These are phyloP conservation scores for Zaprionus lachaisei DNA, from an alignment of 1,140 invertebrate genomes.

Conservation along the genomic window DNA sequence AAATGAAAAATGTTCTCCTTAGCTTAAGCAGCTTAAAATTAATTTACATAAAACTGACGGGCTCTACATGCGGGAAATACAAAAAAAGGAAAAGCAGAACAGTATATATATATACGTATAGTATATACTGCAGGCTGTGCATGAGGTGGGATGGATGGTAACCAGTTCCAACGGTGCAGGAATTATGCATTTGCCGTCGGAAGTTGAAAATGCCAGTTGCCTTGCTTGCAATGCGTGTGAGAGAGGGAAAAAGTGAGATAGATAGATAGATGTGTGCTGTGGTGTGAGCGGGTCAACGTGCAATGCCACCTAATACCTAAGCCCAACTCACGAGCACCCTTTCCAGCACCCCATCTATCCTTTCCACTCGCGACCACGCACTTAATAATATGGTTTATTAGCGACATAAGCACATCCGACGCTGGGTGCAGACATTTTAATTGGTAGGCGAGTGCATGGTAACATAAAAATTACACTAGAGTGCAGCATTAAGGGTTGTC, in stretches of 20 bases:
- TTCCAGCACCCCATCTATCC: background rate
- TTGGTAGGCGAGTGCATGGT: constrained; percentile 81
- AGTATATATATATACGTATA: constrained; percentile 26
- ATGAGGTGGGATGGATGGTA: background rate
- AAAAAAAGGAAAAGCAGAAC: constrained; percentile 22
- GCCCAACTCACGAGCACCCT: background rate
- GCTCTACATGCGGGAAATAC: constrained; percentile 16
- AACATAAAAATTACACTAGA: constrained; percentile 81
- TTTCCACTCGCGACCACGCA: constrained; percentile 50
- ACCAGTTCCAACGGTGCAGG: constrained; percentile 65
- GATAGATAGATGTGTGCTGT: background rate
- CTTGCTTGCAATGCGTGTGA: constrained; percentile 33
- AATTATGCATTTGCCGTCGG: constrained; percentile 79
- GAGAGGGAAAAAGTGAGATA: background rate
- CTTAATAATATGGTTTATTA: constrained; percentile 83
- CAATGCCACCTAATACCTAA: constrained; percentile 37
- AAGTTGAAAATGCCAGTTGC: constrained; percentile 76
- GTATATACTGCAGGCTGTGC: background rate
- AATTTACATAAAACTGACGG: constrained; percentile 60
- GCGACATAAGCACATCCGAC: constrained; percentile 82
- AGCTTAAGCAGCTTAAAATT: constrained; percentile 79
- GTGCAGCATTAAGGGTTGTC: constrained; percentile 55
- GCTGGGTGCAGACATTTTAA: constrained; percentile 79
- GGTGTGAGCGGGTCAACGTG: constrained; percentile 37
- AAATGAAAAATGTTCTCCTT: constrained; percentile 69